A percentile compares a stretch with the other conserved stretches of the same genome.
Evolutionary conservation across 2,797 vertebrate species (phyloP).

Genomic region (Centropyge bicolor): DNA sequence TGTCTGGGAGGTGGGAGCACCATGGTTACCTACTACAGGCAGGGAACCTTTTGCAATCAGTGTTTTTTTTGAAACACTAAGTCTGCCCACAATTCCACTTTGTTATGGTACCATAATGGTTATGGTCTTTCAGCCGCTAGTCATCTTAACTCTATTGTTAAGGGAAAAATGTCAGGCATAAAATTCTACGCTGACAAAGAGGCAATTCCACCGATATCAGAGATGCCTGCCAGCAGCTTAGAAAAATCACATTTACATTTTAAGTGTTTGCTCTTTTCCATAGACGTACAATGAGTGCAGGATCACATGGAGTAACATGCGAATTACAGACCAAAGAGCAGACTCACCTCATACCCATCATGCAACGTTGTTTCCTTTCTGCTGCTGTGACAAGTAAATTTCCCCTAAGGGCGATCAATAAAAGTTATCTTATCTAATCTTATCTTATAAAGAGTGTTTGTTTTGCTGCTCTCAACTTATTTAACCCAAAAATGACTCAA

Average conservation of each 20-base stretch:
- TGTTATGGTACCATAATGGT: conserved; percentile 43
- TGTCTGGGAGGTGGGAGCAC: conserved; percentile 52
- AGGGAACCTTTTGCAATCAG: conserved; percentile 35
- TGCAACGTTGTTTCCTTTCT: neutral
- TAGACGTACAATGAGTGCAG: conserved; percentile 12
- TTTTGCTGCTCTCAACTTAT: neutral
- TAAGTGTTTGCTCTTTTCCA: conserved; percentile 51
- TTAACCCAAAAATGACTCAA: conserved; percentile 2
- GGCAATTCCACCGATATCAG: conserved; percentile 40
- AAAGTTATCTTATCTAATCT: too few species aligned
- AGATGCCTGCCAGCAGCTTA: conserved; percentile 45
- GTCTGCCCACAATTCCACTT: conserved; percentile 42
- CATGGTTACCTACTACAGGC: conserved; percentile 58
- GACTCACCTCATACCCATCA: conserved; percentile 10
- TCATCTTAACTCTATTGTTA: conserved; percentile 42
- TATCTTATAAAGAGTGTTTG: neutral
- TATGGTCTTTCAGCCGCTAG: conserved; percentile 25
- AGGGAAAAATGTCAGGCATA: conserved; percentile 50
- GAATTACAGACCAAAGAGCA: neutral
- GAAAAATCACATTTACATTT: conserved; percentile 71
- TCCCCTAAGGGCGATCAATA: too few species aligned
- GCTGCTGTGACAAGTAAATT: too few species aligned
- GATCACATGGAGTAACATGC: conserved; percentile 2
- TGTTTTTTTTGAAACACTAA: conserved; percentile 50
- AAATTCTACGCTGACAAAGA: conserved; percentile 16